A percentile compares a stretch with the other conserved stretches of the same genome.
phyloP scores from a whole-genome alignment of 2,797 vertebrate species.

The Peromyscus eremicus region DNA sequence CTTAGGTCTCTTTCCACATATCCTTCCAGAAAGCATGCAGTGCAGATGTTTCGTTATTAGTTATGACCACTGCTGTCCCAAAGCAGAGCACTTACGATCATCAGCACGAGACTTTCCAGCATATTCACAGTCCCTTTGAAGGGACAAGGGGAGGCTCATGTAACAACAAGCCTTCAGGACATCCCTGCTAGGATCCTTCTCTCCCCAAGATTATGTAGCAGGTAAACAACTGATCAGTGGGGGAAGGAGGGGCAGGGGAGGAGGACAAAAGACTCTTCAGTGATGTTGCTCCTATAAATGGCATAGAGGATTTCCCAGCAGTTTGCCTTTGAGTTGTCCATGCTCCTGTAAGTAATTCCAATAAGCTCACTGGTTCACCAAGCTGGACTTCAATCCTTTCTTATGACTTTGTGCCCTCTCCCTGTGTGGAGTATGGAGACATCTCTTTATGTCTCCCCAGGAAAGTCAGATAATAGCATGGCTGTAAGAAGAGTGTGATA shows the following conservation, averaged over 20 bases:
- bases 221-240: background rate
- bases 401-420: background rate
- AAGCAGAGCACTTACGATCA: background rate
- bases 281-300: background rate
- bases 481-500: background rate
- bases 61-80: background rate
- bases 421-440: background rate
- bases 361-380: background rate
- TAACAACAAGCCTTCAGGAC: background rate
- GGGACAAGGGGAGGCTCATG: background rate
- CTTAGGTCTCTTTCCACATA: background rate
- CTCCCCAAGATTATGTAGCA: background rate
- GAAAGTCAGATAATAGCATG: background rate
- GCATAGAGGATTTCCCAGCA: background rate
- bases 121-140: background rate
- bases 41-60: background rate
- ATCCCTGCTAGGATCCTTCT: background rate
- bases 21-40: conserved; percentile 1
- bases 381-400: background rate
- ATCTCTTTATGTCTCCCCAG: background rate
- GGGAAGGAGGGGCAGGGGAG: background rate
- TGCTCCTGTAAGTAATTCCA: background rate
- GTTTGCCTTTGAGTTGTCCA: background rate
- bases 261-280: background rate
- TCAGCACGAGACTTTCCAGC: background rate